These are phyloP conservation scores for Meandrusa payeni DNA, from an alignment of 2,888 invertebrate genomes.

Conservation along the genomic window DNA sequence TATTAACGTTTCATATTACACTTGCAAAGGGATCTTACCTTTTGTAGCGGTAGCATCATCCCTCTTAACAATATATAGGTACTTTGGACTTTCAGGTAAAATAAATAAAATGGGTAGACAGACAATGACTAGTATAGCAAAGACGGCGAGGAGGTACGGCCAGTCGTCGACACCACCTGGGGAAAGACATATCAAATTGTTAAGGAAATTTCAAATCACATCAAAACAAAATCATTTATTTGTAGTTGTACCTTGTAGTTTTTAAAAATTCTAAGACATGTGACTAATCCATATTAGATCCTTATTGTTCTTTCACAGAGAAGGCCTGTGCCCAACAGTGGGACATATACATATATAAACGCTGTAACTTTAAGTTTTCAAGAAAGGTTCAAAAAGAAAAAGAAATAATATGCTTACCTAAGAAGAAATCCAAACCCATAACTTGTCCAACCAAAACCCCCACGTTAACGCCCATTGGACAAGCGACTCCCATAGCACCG, in stretches of 20 bases:
- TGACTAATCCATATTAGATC: no score
- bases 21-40: no score
- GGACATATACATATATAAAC: no score
- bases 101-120: conserved; percentile 82
- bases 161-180: conserved; percentile 85
- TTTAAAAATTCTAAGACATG: no score
- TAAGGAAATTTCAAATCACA: no score
- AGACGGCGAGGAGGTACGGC: conserved; percentile 89
- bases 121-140: conserved; percentile 85
- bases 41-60: conserved; percentile 83
- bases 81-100: conserved; percentile 95
- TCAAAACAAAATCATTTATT: no score
- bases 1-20: conserved; percentile 3
- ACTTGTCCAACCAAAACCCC: conserved; percentile 89
- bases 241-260: no score
- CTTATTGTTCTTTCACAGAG: no score
- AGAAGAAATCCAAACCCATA: conserved; percentile 82
- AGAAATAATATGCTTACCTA: conserved; percentile 75
- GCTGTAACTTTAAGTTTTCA: no score
- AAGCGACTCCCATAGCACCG: conserved; percentile 92
- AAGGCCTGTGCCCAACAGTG: no score
- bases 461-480: conserved; percentile 89
- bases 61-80: conserved; percentile 86
- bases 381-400: no score
- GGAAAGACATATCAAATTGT: no score